Percentiles rank a stretch among this genome's conserved stretches.
Evolutionary conservation across 2,113 vertebrate genomes (phyloP).

Genomic region (Cichladusa arquata): DNA sequence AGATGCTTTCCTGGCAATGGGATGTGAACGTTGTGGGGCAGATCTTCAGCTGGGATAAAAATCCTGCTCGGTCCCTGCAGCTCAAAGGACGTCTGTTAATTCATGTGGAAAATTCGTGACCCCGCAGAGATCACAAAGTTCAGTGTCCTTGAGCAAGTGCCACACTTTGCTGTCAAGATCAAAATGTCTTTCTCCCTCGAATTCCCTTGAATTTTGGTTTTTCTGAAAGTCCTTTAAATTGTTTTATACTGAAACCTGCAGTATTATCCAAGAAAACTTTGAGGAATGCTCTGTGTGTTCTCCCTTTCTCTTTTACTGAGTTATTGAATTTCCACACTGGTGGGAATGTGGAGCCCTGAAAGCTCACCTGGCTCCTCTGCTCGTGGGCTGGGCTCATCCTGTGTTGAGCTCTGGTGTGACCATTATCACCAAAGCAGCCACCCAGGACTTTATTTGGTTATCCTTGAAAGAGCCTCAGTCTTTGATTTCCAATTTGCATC

Average conservation of each 20-base stretch:
- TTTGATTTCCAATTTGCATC: not conserved
- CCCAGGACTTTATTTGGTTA: not conserved
- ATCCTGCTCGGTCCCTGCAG: not conserved
- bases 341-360: not conserved
- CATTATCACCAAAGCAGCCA: not conserved
- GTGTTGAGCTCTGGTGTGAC: not conserved
- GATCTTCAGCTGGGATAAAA: not conserved
- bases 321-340: not conserved
- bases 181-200: not conserved
- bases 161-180: not conserved
- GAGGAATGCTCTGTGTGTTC: not conserved
- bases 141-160: slow-evolving; percentile 4
- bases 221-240: not conserved
- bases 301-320: not conserved
- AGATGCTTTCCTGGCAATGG: slow-evolving; percentile 43
- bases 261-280: not conserved
- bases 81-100: slow-evolving; percentile 39
- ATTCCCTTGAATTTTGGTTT: not conserved
- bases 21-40: not conserved
- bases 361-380: not conserved
- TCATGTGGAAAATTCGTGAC: not conserved
- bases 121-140: slow-evolving; percentile 15
- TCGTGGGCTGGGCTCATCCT: not conserved
- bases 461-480: not conserved
- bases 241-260: not conserved